A percentile compares a stretch with the other conserved stretches of the same genome.
phyloP scores from a whole-genome alignment of 2,888 invertebrate genomes.

The Adineta ricciae region DNA sequence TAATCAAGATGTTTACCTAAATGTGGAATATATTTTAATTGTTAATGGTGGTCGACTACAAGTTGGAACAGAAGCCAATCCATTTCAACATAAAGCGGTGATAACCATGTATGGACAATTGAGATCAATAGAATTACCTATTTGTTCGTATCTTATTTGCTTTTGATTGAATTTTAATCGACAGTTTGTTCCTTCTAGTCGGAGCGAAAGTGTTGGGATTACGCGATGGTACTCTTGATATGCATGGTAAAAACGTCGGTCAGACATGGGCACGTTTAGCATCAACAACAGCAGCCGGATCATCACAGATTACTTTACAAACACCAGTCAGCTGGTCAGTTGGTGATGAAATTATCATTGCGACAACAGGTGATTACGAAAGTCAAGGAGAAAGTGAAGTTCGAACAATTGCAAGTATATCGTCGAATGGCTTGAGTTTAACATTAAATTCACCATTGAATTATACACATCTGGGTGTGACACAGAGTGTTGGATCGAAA shows the following conservation, averaged over 20 bases:
- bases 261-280: slow-evolving; percentile 34
- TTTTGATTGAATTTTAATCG: background rate
- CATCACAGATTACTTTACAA: slow-evolving; percentile 38
- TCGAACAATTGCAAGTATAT: slow-evolving; percentile 39
- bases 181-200: background rate
- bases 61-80: slow-evolving; percentile 35
- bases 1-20: slow-evolving; percentile 30
- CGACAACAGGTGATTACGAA: slow-evolving; percentile 42
- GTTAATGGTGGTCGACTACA: slow-evolving; percentile 31
- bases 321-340: slow-evolving; percentile 41
- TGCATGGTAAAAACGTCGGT: slow-evolving; percentile 42
- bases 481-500: slow-evolving; percentile 36
- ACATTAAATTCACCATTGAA: slow-evolving; percentile 39
- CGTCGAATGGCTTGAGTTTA: slow-evolving; percentile 39
- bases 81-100: slow-evolving; percentile 31
- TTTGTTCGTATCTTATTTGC: background rate
- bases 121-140: slow-evolving; percentile 34
- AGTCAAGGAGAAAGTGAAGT: slow-evolving; percentile 43
- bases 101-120: slow-evolving; percentile 35
- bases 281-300: slow-evolving; percentile 27
- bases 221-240: slow-evolving; percentile 43
- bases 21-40: slow-evolving; percentile 35
- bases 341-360: slow-evolving; percentile 44
- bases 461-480: slow-evolving; percentile 40
- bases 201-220: slow-evolving; percentile 43